Percentiles rank a stretch among this genome's conserved stretches.
Evolutionary conservation across 2,888 invertebrate genomes (phyloP).

Genomic region (Iphiclides podalirius): DNA sequence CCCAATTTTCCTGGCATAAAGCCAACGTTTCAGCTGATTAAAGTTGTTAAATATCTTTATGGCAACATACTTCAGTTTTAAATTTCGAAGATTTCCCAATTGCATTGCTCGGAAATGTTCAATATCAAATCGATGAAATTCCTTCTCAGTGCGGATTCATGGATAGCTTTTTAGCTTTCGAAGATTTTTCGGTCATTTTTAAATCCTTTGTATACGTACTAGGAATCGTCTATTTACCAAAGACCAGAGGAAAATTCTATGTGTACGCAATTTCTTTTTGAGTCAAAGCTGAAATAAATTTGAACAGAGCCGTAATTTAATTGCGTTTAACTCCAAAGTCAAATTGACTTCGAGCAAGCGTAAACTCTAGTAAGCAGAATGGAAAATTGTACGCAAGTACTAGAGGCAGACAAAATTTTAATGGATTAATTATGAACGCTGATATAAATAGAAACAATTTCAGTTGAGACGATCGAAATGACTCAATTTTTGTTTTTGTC

Average conservation of each 20-base stretch:
- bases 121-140: constrained; percentile 2
- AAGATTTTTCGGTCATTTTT: background rate
- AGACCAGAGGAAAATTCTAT: too few species aligned
- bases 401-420: constrained; percentile 23
- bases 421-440: constrained; percentile 25
- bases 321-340: constrained; percentile 18
- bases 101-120: background rate
- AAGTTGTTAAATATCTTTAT: constrained; percentile 7
- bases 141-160: background rate
- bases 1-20: constrained; percentile 2
- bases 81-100: constrained; percentile 1
- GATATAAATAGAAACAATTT: constrained; percentile 17
- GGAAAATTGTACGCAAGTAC: constrained; percentile 8
- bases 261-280: too few species aligned
- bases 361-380: constrained; percentile 21
- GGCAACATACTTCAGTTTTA: background rate
- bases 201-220: constrained; percentile 9
- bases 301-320: constrained; percentile 15
- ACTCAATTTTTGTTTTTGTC: too few species aligned
- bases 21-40: constrained; percentile 7
- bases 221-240: too few species aligned
- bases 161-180: background rate
- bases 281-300: too few species aligned
- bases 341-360: constrained; percentile 24
- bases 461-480: constrained; percentile 4